Conservation (phyloP, 2,888 invertebrate species). For the Eupithecia tripunctaria region DNA sequence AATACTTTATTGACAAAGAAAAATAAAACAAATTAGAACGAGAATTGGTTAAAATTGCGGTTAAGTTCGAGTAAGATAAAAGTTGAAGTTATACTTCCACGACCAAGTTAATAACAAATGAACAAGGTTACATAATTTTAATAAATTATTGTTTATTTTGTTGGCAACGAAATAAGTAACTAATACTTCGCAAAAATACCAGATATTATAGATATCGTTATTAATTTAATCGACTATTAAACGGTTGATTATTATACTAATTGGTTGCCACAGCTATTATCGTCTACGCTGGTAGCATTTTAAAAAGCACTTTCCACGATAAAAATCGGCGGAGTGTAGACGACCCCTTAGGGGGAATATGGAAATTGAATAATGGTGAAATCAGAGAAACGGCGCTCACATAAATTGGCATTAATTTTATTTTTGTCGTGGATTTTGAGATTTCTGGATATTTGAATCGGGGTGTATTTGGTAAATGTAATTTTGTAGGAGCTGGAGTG, state of each 20-base stretch:
- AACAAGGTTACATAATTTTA: background rate
- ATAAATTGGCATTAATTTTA: conserved; percentile 38
- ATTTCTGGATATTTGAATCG: conserved; percentile 31
- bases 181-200: background rate
- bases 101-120: background rate
- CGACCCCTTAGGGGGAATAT: conserved; percentile 33
- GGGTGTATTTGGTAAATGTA: conserved; percentile 32
- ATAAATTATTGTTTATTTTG: background rate
- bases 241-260: background rate
- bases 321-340: background rate
- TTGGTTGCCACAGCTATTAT: background rate
- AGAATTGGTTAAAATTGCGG: too few species aligned
- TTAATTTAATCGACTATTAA: background rate
- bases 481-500: conserved; percentile 27
- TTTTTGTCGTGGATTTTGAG: conserved; percentile 32
- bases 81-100: background rate
- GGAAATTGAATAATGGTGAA: conserved; percentile 46
- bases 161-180: too few species aligned
- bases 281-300: background rate
- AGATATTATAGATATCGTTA: background rate
- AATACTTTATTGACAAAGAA: too few species aligned
- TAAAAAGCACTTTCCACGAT: background rate
- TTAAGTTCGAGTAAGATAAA: background rate
- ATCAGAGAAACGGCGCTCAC: conserved; percentile 36
- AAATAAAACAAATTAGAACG: too few species aligned